Evolutionary conservation across 2,888 invertebrate species (phyloP).

Genomic region (Athalia circularis): DNA sequence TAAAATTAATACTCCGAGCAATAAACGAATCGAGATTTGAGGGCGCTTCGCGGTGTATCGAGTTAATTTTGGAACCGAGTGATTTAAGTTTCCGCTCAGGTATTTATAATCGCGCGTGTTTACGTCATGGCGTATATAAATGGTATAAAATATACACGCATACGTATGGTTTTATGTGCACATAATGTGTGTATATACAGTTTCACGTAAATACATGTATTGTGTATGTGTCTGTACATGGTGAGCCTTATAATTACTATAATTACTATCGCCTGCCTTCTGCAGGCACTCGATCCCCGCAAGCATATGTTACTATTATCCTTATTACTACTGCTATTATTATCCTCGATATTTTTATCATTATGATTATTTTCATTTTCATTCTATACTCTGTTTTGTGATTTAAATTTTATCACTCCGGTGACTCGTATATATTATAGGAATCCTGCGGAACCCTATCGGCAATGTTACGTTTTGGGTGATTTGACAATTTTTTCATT

Average conservation of each 20-base stretch:
- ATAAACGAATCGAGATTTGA: conserved; percentile 42
- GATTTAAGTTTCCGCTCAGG: conserved; percentile 44
- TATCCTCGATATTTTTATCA: neutral
- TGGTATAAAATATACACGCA: neutral
- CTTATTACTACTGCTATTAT: neutral
- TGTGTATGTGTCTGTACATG: neutral
- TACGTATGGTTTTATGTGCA: neutral
- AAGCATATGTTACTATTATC: no score
- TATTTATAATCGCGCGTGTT: conserved; percentile 29
- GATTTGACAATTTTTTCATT: no score
- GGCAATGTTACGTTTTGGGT: no score
- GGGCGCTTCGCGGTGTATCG: conserved; percentile 22
- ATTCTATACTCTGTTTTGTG: no score
- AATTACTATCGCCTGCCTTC: neutral
- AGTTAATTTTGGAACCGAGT: conserved; percentile 42
- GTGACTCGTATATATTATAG: no score
- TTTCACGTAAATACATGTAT: neutral
- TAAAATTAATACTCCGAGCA: conserved; percentile 30
- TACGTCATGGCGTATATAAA: neutral
- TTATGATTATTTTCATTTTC: neutral
- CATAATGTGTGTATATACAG: neutral
- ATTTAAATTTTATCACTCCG: no score
- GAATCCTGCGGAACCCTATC: no score
- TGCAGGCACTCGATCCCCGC: no score
- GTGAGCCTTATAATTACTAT: neutral